Conservation (phyloP, 1,140 invertebrate genomes). For the Cardiocondyla obscurior region DNA sequence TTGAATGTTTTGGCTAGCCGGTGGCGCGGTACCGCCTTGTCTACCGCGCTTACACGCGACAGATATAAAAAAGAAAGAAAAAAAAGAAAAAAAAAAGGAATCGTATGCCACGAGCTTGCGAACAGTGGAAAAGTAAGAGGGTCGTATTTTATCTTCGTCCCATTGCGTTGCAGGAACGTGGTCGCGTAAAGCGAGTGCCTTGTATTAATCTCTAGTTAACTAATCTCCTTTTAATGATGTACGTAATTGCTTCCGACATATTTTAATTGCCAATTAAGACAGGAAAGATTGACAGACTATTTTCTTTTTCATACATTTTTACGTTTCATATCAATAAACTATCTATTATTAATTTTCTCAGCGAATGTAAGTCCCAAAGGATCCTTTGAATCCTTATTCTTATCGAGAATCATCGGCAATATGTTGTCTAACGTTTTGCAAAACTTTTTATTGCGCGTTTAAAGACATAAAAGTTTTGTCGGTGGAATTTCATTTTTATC, state of each 20-base stretch:
- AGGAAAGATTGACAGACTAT: neutral
- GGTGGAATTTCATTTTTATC: conserved; percentile 44
- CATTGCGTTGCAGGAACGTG: conserved; percentile 33
- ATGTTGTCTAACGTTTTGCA: neutral
- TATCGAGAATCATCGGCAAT: conserved; percentile 5
- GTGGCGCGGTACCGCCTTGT: conserved; percentile 72
- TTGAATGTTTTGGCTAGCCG: conserved; percentile 76
- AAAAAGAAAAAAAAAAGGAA: conserved; percentile 35
- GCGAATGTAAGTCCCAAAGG: neutral
- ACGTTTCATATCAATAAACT: too few relatives aligned
- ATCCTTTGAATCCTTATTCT: neutral
- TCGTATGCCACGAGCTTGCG: conserved; percentile 25
- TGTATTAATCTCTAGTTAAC: neutral
- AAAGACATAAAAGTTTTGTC: conserved; percentile 33
- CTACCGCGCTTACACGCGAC: conserved; percentile 64
- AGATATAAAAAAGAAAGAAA: conserved; percentile 64
- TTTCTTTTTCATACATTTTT: neutral
- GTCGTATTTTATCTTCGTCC: conserved; percentile 61
- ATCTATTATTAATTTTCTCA: neutral
- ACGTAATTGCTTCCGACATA: neutral
- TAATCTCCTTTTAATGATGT: neutral
- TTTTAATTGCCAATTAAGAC: neutral
- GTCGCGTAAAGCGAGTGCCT: neutral
- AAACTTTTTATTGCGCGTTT: conserved; percentile 34
- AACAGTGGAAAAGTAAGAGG: neutral